These are phyloP conservation scores for Anoplopoma fimbria DNA, from an alignment of 2,113 vertebrate species.

Conservation along the genomic window DNA sequence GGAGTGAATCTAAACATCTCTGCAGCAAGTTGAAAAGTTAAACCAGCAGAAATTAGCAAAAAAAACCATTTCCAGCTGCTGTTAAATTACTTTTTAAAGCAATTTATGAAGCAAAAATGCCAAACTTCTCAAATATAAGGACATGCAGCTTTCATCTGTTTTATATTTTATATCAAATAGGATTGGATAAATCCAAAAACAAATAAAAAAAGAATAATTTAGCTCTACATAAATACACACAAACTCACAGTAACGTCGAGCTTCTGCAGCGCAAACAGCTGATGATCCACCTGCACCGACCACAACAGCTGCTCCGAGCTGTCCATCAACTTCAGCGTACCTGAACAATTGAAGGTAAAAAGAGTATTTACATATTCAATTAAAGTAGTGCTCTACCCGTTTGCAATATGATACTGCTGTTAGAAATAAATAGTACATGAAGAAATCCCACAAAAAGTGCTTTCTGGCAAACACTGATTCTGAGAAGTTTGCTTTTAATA, in stretches of 20 bases:
- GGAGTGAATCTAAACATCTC: no score
- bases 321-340: conserved; percentile 96
- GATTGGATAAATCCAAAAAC: no score
- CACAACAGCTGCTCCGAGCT: conserved; percentile 94
- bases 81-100: no score
- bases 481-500: neutral
- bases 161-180: neutral
- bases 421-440: no score
- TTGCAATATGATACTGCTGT: no score
- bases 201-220: neutral
- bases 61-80: no score
- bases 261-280: conserved; percentile 97
- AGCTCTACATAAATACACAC: neutral
- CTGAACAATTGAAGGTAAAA: conserved; percentile 69
- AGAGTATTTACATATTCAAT: no score
- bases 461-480: neutral
- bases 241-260: conserved; percentile 94
- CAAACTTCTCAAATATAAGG: neutral
- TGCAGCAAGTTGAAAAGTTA: no score
- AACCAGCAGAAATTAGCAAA: no score
- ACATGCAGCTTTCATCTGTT: neutral
- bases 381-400: no score
- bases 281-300: conserved; percentile 98
- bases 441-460: neutral
- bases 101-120: neutral